These are phyloP conservation scores for Bovichtus diacanthus DNA, from an alignment of 2,797 vertebrate species.

Conservation along the genomic window DNA sequence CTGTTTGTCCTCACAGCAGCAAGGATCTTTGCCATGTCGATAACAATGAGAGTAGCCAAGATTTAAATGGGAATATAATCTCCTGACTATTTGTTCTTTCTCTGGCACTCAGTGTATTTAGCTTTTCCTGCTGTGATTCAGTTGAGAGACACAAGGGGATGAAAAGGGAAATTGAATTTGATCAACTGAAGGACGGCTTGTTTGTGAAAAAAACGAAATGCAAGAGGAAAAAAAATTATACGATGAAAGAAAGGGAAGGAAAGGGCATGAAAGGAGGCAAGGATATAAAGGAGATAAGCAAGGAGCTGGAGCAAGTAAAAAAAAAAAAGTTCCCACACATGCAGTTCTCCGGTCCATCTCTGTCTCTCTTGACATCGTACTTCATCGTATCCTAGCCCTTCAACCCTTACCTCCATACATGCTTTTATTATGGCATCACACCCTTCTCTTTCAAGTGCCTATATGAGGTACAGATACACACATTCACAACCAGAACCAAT, in stretches of 20 bases:
- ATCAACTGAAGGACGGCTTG: constrained; percentile 43
- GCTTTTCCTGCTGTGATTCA: constrained; percentile 48
- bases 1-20: constrained; percentile 61
- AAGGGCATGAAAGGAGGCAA: neutral
- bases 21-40: constrained; percentile 70
- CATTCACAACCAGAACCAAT: constrained; percentile 44
- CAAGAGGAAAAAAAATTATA: neutral
- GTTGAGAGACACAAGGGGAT: constrained; percentile 17
- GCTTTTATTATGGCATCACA: constrained; percentile 51
- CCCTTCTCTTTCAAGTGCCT: constrained; percentile 31
- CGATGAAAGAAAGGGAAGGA: neutral
- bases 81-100: constrained; percentile 72
- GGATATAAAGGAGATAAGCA: constrained; percentile 14
- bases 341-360: constrained; percentile 29
- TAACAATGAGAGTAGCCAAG: constrained; percentile 75
- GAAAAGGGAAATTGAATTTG: constrained; percentile 31
- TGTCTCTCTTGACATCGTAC: constrained; percentile 46
- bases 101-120: constrained; percentile 49
- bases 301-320: neutral
- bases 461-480: constrained; percentile 41
- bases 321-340: neutral
- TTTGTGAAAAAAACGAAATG: neutral
- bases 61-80: constrained; percentile 80
- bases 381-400: constrained; percentile 34
- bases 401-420: constrained; percentile 29